A percentile compares a stretch with the other conserved stretches of the same genome.
These are phyloP conservation scores for Oxyteleia sp. DNA, from an alignment of 2,888 invertebrate species.

Conservation along the genomic window DNA sequence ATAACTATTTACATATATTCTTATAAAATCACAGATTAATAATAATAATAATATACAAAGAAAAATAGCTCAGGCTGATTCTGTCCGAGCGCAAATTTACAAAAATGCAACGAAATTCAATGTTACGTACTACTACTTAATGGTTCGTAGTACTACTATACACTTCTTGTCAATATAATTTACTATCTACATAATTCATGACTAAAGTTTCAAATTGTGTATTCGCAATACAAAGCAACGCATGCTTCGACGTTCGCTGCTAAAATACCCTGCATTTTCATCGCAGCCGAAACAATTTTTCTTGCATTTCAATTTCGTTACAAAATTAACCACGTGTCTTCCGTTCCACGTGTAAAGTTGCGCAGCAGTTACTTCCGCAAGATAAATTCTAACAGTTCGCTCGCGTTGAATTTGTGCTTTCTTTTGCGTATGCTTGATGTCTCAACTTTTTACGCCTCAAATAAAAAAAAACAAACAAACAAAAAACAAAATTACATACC, in stretches of 20 bases:
- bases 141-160: too few species aligned
- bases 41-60: too few species aligned
- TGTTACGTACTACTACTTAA: too few species aligned
- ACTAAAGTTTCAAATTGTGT: constrained; percentile 8
- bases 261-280: constrained; percentile 23
- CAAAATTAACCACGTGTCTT: background rate
- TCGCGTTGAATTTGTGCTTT: background rate
- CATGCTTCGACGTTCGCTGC: constrained; percentile 17
- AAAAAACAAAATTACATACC: too few species aligned
- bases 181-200: constrained; percentile 21
- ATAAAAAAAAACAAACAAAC: too few species aligned
- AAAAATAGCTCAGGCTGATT: too few species aligned
- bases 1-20: too few species aligned
- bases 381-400: background rate
- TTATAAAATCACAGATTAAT: too few species aligned
- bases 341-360: background rate
- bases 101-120: too few species aligned
- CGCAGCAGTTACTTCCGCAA: background rate
- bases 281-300: background rate
- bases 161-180: constrained; percentile 15
- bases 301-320: background rate
- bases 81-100: too few species aligned
- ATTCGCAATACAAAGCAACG: constrained; percentile 16
- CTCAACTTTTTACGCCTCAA: too few species aligned
- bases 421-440: too few species aligned